A percentile compares a stretch with the other conserved stretches of the same genome.
Evolutionary conservation across 1,140 invertebrate species (phyloP).

Genomic region (Bemisia tabaci): DNA sequence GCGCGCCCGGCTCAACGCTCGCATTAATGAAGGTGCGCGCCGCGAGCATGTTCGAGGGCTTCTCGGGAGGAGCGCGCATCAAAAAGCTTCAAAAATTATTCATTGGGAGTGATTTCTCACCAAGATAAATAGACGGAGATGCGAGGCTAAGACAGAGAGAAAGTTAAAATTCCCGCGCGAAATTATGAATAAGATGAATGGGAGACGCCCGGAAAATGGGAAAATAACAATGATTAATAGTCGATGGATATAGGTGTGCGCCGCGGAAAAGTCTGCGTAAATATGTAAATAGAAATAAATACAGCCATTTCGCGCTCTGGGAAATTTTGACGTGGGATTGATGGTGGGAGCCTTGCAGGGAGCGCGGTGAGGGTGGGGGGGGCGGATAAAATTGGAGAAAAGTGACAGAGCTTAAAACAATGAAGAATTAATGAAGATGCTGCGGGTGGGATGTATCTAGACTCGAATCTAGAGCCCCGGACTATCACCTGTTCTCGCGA

Average conservation of each 20-base stretch:
- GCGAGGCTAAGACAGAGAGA: background rate
- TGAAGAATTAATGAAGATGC: background rate
- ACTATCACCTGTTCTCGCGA: background rate
- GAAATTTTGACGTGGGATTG: background rate
- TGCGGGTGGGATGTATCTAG: background rate
- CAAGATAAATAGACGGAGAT: background rate
- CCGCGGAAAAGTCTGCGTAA: background rate
- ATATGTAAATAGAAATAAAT: constrained; percentile 1
- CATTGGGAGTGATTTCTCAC: background rate
- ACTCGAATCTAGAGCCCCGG: background rate
- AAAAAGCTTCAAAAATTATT: background rate
- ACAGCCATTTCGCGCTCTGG: background rate
- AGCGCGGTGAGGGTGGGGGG: background rate
- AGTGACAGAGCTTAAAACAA: background rate
- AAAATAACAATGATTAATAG: background rate
- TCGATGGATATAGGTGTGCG: background rate
- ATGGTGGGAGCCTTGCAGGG: background rate
- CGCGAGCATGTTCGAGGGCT: background rate
- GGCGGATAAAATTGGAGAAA: background rate
- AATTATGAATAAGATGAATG: background rate
- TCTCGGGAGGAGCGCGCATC: background rate
- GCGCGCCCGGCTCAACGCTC: background rate
- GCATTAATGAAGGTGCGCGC: background rate
- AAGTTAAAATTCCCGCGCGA: background rate
- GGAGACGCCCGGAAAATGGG: background rate